Conservation (phyloP, 2,113 vertebrate genomes). For the Equus przewalskii region DNA sequence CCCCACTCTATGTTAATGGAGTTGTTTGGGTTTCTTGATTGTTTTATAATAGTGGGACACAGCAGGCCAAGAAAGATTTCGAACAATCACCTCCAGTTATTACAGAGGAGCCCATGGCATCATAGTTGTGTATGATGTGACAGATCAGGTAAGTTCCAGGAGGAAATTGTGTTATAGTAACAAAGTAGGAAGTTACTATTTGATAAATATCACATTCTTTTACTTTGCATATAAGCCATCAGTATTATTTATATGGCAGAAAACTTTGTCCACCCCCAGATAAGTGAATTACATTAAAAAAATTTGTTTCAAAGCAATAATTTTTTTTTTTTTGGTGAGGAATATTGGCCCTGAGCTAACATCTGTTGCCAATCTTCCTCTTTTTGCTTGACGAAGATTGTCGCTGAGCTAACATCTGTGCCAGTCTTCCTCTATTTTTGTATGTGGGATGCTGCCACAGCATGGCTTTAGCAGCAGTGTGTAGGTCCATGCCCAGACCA, state of each 20-base stretch:
- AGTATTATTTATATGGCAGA: neutral
- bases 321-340: neutral
- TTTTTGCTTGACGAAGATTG: too few relatives aligned
- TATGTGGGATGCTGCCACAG: too few relatives aligned
- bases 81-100: conserved; percentile 99
- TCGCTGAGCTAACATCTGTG: too few relatives aligned
- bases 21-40: conserved; percentile 71
- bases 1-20: conserved; percentile 61
- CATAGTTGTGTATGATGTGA: conserved; percentile 99
- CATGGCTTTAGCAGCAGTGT: too few relatives aligned
- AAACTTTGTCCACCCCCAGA: neutral
- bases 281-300: conserved; percentile 9
- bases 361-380: too few relatives aligned
- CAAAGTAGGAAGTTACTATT: neutral
- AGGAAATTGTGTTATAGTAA: neutral
- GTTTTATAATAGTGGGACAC: conserved; percentile 95
- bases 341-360: too few relatives aligned
- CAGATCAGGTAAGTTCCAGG: conserved; percentile 93
- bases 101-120: conserved; percentile 99
- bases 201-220: neutral
- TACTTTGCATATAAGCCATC: neutral
- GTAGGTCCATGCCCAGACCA: too few relatives aligned
- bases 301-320: neutral
- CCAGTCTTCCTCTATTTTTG: too few relatives aligned
- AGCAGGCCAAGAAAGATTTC: conserved; percentile 97